A percentile compares a stretch with the other conserved stretches of the same genome.
phyloP scores from a whole-genome alignment of 2,797 vertebrate species.

The Chelmon rostratus region DNA sequence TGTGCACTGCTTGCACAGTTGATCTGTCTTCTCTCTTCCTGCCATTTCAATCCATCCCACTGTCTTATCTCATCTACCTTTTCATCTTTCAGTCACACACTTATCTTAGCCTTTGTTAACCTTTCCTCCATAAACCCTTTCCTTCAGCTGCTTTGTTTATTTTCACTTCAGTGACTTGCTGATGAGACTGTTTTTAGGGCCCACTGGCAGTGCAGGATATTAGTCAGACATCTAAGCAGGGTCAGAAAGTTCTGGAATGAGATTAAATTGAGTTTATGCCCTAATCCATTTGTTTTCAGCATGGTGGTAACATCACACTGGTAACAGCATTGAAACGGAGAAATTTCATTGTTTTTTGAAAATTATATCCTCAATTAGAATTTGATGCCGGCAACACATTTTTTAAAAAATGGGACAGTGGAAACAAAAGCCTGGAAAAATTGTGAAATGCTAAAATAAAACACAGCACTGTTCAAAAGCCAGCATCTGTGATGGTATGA shows the following conservation, averaged over 20 bases:
- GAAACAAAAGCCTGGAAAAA: too few species aligned
- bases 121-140: slow-evolving; percentile 1
- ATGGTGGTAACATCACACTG: not conserved
- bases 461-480: too few species aligned
- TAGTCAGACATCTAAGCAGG: slow-evolving; percentile 9
- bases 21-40: slow-evolving; percentile 3
- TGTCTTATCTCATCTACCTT: slow-evolving; percentile 33
- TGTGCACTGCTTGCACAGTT: slow-evolving; percentile 7
- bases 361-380: too few species aligned
- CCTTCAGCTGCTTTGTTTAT: slow-evolving; percentile 8
- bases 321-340: too few species aligned
- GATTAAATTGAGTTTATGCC: not conserved
- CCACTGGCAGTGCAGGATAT: not conserved
- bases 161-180: slow-evolving; percentile 25
- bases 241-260: slow-evolving; percentile 21
- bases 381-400: too few species aligned
- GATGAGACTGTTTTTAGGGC: slow-evolving; percentile 11
- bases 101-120: slow-evolving; percentile 23
- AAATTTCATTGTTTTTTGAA: too few species aligned
- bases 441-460: too few species aligned
- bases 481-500: too few species aligned
- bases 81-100: slow-evolving; percentile 22
- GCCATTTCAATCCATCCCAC: slow-evolving; percentile 1
- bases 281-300: slow-evolving; percentile 3
- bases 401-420: too few species aligned